These are phyloP conservation scores for Noctua fimbriata DNA, from an alignment of 2,888 invertebrate genomes.

Conservation along the genomic window DNA sequence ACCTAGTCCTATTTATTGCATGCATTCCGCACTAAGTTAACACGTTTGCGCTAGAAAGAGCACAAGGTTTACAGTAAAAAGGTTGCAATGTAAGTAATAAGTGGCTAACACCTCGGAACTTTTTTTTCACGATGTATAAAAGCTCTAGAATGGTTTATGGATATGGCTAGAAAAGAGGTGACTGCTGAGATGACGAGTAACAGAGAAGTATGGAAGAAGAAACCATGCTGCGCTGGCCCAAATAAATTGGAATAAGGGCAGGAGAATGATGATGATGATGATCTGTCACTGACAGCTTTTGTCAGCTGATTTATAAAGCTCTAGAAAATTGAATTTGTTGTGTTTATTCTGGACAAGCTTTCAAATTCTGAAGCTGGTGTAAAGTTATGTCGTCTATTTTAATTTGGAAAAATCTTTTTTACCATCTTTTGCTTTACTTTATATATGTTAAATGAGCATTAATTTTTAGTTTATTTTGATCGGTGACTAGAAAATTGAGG, in stretches of 20 bases:
- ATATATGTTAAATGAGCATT: not conserved
- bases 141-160: not conserved
- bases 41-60: constrained; percentile 49
- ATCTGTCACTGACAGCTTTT: too few relatives aligned
- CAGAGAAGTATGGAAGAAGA: not conserved
- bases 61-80: constrained; percentile 60
- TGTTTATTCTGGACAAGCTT: not conserved
- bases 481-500: not conserved
- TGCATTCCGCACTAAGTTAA: constrained; percentile 51
- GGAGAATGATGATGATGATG: not conserved
- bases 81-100: constrained; percentile 34
- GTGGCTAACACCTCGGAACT: constrained; percentile 2
- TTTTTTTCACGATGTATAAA: constrained; percentile 29
- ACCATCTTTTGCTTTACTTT: not conserved
- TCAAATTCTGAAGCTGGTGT: not conserved
- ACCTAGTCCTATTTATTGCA: constrained; percentile 46
- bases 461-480: not conserved
- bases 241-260: not conserved
- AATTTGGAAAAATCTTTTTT: not conserved
- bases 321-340: not conserved
- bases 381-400: not conserved
- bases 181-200: not conserved
- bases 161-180: not conserved
- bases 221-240: not conserved
- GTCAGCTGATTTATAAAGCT: not conserved